phyloP scores from a whole-genome alignment of 2,888 invertebrate genomes.

The Prenolepis imparis region DNA sequence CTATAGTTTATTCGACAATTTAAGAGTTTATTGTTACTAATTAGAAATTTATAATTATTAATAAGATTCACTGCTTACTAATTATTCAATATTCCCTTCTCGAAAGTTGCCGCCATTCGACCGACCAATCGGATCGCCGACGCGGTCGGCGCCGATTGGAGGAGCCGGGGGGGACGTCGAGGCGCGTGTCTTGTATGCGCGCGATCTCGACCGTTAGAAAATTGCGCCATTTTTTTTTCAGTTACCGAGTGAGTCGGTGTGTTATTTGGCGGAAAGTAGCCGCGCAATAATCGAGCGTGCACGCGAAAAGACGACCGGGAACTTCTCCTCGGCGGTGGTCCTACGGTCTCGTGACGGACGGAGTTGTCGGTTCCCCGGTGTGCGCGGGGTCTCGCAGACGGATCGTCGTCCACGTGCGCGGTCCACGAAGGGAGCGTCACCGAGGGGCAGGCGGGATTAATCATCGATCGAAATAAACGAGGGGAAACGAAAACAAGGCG shows the following conservation, averaged over 20 bases:
- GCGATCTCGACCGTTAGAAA: constrained; percentile 74
- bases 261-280: constrained; percentile 52
- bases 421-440: neutral
- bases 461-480: constrained; percentile 52
- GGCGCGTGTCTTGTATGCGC: constrained; percentile 61
- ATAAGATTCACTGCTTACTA: neutral
- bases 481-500: neutral
- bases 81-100: neutral
- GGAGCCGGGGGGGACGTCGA: neutral
- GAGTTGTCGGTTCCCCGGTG: too few species aligned
- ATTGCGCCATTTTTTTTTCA: constrained; percentile 78
- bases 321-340: constrained; percentile 2
- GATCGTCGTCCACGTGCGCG: constrained; percentile 38
- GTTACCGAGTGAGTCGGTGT: constrained; percentile 69
- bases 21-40: neutral
- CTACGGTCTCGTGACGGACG: too few species aligned
- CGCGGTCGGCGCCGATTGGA: neutral
- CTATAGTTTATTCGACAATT: neutral
- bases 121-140: neutral
- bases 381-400: too few species aligned
- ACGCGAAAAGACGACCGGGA: constrained; percentile 26
- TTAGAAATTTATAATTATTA: neutral
- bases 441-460: constrained; percentile 15
- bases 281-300: constrained; percentile 27
- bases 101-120: neutral